Evolutionary conservation across 2,113 vertebrate species (phyloP).

Genomic region (Spermophilus dauricus): DNA sequence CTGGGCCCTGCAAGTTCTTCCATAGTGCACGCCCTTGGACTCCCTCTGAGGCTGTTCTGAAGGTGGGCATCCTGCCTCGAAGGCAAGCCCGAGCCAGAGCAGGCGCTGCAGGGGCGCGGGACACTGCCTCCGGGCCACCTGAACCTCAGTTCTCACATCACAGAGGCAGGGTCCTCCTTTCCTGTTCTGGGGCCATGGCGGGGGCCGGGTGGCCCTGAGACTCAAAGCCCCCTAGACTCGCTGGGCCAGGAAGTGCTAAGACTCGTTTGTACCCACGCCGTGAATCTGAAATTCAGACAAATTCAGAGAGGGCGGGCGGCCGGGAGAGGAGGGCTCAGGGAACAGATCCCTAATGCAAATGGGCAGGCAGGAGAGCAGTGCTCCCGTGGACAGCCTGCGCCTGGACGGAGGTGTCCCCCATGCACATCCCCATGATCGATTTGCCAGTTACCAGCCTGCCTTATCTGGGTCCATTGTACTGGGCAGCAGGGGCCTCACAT

Average conservation of each 20-base stretch:
- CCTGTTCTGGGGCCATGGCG: accelerated
- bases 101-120: too few species aligned
- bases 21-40: background rate
- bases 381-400: background rate
- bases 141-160: accelerated
- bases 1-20: accelerated
- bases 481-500: accelerated
- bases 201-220: accelerated
- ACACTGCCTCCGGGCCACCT: too few species aligned
- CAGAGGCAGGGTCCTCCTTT: accelerated
- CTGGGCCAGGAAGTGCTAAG: background rate
- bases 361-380: background rate
- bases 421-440: background rate
- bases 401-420: accelerated
- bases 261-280: accelerated
- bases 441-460: background rate
- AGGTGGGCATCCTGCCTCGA: background rate
- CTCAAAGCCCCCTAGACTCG: accelerated
- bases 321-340: background rate
- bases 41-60: background rate
- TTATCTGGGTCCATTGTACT: background rate
- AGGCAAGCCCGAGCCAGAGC: too few species aligned
- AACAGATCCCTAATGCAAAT: background rate
- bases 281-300: background rate
- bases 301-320: background rate